Evolutionary conservation across 2,113 vertebrate species (phyloP).

Genomic region (Marcusenius ussheri): DNA sequence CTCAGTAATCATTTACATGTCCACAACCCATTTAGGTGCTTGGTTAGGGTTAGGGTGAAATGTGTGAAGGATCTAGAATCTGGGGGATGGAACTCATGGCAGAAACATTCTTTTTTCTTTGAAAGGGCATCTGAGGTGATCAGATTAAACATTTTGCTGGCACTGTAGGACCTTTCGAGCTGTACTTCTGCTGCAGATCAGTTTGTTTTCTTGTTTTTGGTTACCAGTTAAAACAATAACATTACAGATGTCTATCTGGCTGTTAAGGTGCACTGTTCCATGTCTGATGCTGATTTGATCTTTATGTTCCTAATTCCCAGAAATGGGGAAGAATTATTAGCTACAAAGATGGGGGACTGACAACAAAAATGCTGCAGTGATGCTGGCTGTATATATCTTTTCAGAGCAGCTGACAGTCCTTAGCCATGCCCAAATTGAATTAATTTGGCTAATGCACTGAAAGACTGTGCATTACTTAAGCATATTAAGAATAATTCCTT

Average conservation of each 20-base stretch:
- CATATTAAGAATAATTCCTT: conserved; percentile 7
- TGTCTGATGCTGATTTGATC: not conserved
- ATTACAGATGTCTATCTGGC: not conserved
- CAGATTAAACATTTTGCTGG: not conserved
- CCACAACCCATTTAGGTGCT: not conserved
- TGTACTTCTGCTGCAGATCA: not conserved
- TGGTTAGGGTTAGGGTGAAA: not conserved
- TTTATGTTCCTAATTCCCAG: not conserved
- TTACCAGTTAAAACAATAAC: not conserved
- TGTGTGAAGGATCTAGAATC: not conserved
- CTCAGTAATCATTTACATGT: not conserved
- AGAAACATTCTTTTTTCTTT: not conserved
- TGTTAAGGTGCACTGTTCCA: not conserved
- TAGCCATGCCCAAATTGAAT: not conserved
- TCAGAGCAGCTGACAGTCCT: not conserved
- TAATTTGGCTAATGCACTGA: not conserved
- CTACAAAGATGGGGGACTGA: not conserved
- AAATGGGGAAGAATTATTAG: not conserved
- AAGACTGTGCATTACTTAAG: not conserved
- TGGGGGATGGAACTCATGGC: not conserved
- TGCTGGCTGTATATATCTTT: not conserved
- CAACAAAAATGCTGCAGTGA: not conserved
- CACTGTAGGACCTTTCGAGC: not conserved
- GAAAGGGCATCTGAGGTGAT: not conserved
- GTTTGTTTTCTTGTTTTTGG: not conserved